Evolutionary conservation across 2,888 invertebrate genomes (phyloP).

Genomic region (Amblyjoppa proteus): DNA sequence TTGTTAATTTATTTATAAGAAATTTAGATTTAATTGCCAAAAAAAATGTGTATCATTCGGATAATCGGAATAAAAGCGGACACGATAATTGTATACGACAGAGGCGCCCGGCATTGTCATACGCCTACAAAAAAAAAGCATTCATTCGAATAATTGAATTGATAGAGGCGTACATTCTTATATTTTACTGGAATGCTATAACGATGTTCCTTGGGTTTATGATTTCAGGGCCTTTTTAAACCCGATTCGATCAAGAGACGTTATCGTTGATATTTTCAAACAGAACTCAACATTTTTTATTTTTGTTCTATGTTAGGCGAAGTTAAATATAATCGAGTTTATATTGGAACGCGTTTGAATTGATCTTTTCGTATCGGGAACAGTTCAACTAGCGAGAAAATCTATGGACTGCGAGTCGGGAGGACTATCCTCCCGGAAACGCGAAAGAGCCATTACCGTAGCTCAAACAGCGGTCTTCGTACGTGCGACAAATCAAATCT

Average conservation of each 20-base stretch:
- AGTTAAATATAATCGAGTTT: neutral
- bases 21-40: conserved; percentile 6
- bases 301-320: neutral
- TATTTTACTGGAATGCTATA: conserved; percentile 71
- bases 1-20: conserved; percentile 9
- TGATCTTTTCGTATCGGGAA: neutral
- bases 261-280: neutral
- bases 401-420: conserved; percentile 52
- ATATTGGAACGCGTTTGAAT: neutral
- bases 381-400: neutral
- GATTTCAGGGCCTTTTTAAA: neutral
- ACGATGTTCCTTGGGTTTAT: neutral
- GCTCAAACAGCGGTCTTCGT: conserved; percentile 76
- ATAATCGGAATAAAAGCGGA: neutral
- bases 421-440: conserved; percentile 76
- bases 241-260: neutral
- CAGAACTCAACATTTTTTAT: neutral
- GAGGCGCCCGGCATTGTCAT: neutral
- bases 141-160: conserved; percentile 19
- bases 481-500: conserved; percentile 81
- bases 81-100: neutral
- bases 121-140: neutral
- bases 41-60: neutral
- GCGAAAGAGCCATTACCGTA: conserved; percentile 78
- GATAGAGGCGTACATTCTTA: conserved; percentile 55